Conservation (phyloP, 2,797 vertebrate species). For the Anisognathus igniventris region DNA sequence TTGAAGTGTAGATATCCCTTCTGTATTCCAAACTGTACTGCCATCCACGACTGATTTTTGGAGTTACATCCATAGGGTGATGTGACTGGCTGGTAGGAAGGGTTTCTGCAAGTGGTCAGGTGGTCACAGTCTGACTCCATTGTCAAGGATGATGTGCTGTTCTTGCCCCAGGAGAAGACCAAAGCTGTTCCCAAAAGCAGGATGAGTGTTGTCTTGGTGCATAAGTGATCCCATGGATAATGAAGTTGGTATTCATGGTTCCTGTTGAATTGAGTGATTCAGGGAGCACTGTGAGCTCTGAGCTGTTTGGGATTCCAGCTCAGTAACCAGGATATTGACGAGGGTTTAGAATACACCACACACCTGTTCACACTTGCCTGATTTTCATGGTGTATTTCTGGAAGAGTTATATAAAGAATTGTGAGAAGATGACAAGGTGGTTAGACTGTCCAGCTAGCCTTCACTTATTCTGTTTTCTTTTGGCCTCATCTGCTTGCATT, state of each 20-base stretch:
- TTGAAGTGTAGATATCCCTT: neutral
- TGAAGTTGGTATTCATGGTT: neutral
- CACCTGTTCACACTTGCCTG: neutral
- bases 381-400: conserved; percentile 24
- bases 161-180: neutral
- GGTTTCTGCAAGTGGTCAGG: neutral
- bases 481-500: conserved; percentile 6
- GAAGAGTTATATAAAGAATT: conserved; percentile 16
- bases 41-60: neutral
- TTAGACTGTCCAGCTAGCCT: conserved; percentile 40
- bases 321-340: neutral
- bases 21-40: neutral
- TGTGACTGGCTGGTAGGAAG: neutral
- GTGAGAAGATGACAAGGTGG: conserved; percentile 12
- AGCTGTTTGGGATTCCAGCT: neutral
- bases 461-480: conserved; percentile 18
- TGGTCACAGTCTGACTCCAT: neutral
- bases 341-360: neutral
- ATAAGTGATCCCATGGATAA: neutral
- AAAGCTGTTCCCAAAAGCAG: neutral
- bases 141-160: no score
- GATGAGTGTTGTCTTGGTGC: neutral
- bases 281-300: neutral
- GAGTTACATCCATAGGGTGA: neutral
- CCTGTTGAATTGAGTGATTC: neutral